Conservation (phyloP, 2,113 vertebrate species). For the Suncus etruscus region DNA sequence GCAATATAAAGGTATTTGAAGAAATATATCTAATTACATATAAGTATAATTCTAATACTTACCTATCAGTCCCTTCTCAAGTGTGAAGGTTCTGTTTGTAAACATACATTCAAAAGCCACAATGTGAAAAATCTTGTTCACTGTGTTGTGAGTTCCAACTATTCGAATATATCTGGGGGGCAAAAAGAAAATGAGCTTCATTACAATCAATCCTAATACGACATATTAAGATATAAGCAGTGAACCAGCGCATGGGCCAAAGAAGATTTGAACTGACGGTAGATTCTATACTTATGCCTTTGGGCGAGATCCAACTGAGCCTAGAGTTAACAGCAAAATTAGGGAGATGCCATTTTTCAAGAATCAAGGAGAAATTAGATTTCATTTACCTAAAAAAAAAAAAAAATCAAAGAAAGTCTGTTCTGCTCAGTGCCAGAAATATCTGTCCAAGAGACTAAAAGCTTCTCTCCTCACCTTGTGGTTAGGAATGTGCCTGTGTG, state of each 20-base stretch:
- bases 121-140: slow-evolving; percentile 99
- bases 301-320: slow-evolving; percentile 8
- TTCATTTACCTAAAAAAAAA: slow-evolving; percentile 60
- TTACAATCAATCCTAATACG: neutral
- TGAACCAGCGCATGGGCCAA: neutral
- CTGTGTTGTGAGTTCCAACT: slow-evolving; percentile 98
- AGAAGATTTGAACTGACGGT: slow-evolving; percentile 51
- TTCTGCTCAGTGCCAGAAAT: slow-evolving; percentile 45
- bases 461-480: neutral
- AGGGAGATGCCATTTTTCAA: slow-evolving; percentile 42
- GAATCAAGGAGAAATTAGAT: slow-evolving; percentile 60
- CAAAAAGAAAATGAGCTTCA: slow-evolving; percentile 52
- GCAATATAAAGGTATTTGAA: slow-evolving; percentile 47
- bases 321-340: slow-evolving; percentile 34
- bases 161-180: slow-evolving; percentile 95
- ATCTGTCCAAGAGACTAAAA: neutral
- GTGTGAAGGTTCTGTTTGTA: slow-evolving; percentile 93
- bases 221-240: slow-evolving; percentile 29
- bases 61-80: slow-evolving; percentile 97
- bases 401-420: slow-evolving; percentile 30
- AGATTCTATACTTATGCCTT: slow-evolving; percentile 46
- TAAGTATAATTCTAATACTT: slow-evolving; percentile 80
- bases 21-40: slow-evolving; percentile 53
- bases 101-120: slow-evolving; percentile 99
- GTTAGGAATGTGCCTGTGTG: slow-evolving; percentile 1